Percentiles rank a stretch among this genome's conserved stretches.
Evolutionary conservation across 2,113 vertebrate species (phyloP).

Genomic region (Pogonocichla stellata): DNA sequence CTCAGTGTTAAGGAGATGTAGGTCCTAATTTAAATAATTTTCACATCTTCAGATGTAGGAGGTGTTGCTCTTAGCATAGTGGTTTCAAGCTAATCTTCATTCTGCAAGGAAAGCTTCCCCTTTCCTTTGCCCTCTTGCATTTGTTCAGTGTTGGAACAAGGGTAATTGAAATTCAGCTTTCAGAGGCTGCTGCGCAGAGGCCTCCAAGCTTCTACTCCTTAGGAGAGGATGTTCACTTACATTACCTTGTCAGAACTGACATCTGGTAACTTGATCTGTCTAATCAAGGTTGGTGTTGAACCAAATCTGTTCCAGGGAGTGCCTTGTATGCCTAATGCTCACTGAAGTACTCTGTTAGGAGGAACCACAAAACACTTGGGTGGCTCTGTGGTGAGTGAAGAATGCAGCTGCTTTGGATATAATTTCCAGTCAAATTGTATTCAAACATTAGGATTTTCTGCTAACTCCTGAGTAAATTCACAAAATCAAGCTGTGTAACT

Average conservation of each 20-base stretch:
- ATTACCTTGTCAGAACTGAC: background rate
- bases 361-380: background rate
- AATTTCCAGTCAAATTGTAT: constrained; percentile 16
- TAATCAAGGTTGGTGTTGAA: constrained; percentile 15
- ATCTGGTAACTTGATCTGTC: constrained; percentile 26
- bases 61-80: background rate
- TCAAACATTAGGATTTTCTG: constrained; percentile 8
- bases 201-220: background rate
- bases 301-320: background rate
- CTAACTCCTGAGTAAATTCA: constrained; percentile 12
- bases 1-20: background rate
- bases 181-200: background rate
- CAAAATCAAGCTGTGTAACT: background rate
- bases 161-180: background rate
- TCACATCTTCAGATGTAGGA: background rate
- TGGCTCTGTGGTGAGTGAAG: constrained; percentile 12
- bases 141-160: background rate
- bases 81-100: background rate
- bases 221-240: background rate
- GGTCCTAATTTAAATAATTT: background rate
- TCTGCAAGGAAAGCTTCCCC: background rate
- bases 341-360: background rate
- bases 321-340: background rate
- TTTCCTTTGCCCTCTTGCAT: background rate
- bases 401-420: constrained; percentile 26